A percentile compares a stretch with the other conserved stretches of the same genome.
phyloP scores from a whole-genome alignment of 2,888 invertebrate genomes.

The Hybos culiciformis region DNA sequence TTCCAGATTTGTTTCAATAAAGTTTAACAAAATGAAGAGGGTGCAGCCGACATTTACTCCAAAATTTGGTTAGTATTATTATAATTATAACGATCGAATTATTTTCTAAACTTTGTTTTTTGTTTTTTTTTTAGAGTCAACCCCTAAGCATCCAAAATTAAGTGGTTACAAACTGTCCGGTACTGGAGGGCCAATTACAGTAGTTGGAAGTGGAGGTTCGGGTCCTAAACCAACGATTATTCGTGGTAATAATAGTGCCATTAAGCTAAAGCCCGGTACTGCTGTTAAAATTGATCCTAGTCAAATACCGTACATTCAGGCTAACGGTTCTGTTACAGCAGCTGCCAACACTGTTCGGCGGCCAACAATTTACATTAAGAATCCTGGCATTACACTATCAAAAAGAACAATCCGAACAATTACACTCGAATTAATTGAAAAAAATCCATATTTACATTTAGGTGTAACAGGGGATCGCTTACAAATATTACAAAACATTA shows the following conservation, averaged over 20 bases:
- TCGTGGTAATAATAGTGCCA: slow-evolving; percentile 2
- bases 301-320: slow-evolving; percentile 15
- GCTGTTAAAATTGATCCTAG: slow-evolving; percentile 10
- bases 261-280: slow-evolving; percentile 12
- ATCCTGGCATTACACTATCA: slow-evolving; percentile 25
- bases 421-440: slow-evolving; percentile 28
- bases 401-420: slow-evolving; percentile 27
- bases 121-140: slow-evolving; percentile 13
- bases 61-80: slow-evolving; percentile 10
- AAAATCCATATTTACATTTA: slow-evolving; percentile 25
- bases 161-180: slow-evolving; percentile 19
- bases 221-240: slow-evolving; percentile 5
- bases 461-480: slow-evolving; percentile 25
- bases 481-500: slow-evolving; percentile 25
- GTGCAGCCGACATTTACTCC: neutral
- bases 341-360: slow-evolving; percentile 15
- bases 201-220: slow-evolving; percentile 15
- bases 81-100: neutral
- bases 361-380: slow-evolving; percentile 29
- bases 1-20: too few species aligned
- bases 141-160: slow-evolving; percentile 22
- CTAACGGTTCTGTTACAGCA: slow-evolving; percentile 19
- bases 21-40: neutral
- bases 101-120: neutral
- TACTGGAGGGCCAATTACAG: slow-evolving; percentile 19